Percentiles rank a stretch among this genome's conserved stretches.
phyloP scores from a whole-genome alignment of 2,113 vertebrate genomes.

The Gymnobelideus leadbeateri region DNA sequence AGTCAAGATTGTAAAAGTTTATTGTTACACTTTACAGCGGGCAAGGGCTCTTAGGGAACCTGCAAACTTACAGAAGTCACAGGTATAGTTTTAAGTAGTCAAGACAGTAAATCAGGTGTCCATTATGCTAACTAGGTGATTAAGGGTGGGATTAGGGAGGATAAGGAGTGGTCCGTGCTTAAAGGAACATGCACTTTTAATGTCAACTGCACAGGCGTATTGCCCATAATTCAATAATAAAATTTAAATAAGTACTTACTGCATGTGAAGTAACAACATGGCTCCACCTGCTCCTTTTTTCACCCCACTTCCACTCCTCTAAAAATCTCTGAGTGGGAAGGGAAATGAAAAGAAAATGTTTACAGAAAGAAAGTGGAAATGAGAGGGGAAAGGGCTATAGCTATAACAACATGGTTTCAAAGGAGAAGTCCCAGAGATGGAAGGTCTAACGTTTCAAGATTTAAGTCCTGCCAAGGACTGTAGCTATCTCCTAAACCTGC shows the following conservation, averaged over 20 bases:
- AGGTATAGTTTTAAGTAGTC: too few species aligned
- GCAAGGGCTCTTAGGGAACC: too few species aligned
- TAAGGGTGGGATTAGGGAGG: too few species aligned
- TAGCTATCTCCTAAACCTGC: not conserved
- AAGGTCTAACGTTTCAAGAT: not conserved
- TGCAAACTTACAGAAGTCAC: too few species aligned
- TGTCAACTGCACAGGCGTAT: too few species aligned
- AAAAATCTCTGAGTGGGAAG: not conserved
- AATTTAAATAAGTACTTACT: not conserved
- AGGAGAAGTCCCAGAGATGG: slow-evolving; percentile 3
- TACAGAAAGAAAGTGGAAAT: not conserved
- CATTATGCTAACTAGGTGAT: too few species aligned
- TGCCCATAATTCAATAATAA: too few species aligned
- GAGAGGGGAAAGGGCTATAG: not conserved
- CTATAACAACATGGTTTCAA: not conserved
- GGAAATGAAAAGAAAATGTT: not conserved
- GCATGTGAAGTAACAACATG: not conserved
- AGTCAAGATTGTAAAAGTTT: too few species aligned
- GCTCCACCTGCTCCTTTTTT: not conserved
- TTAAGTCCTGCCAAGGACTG: not conserved
- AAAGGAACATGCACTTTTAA: too few species aligned
- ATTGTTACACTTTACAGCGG: too few species aligned
- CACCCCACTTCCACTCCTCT: not conserved
- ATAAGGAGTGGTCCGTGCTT: too few species aligned
- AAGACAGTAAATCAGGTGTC: too few species aligned